These are phyloP conservation scores for Phortica magna DNA, from an alignment of 2,888 invertebrate genomes.

Conservation along the genomic window DNA sequence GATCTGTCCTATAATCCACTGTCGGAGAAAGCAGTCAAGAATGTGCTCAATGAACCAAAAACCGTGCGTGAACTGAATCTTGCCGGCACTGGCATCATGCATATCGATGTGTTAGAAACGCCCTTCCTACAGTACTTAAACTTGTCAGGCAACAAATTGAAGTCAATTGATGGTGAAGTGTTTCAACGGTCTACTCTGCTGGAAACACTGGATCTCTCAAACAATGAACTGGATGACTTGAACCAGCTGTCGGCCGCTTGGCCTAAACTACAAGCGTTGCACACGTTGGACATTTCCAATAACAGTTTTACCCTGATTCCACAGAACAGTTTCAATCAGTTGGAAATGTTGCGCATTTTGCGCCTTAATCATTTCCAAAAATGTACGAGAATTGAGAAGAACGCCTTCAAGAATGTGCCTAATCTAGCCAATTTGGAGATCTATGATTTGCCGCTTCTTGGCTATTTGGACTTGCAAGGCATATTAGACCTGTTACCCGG, in stretches of 20 bases:
- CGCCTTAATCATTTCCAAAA: constrained; percentile 84
- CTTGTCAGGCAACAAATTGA: constrained; percentile 87
- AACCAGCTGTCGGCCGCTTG: constrained; percentile 83
- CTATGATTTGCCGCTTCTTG: constrained; percentile 87
- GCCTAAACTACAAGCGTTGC: constrained; percentile 85
- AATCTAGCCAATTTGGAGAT: constrained; percentile 86
- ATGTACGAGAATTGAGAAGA: constrained; percentile 89
- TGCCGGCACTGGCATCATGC: constrained; percentile 87
- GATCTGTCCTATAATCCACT: constrained; percentile 92
- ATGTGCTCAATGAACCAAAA: constrained; percentile 92
- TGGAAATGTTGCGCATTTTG: constrained; percentile 83
- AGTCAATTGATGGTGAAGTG: constrained; percentile 82
- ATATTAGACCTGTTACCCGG: constrained; percentile 87
- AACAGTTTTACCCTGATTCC: constrained; percentile 90
- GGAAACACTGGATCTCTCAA: constrained; percentile 87
- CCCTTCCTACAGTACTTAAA: constrained; percentile 90
- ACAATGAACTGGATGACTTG: constrained; percentile 83
- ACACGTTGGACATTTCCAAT: constrained; percentile 87
- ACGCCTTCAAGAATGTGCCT: constrained; percentile 85
- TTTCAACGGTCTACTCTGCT: constrained; percentile 89
- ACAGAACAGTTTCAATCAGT: constrained; percentile 86
- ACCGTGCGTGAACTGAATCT: constrained; percentile 89
- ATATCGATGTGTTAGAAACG: constrained; percentile 86
- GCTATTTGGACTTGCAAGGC: constrained; percentile 91
- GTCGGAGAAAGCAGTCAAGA: constrained; percentile 84